Evolutionary conservation across 2,888 invertebrate genomes (phyloP).

Genomic region (Eugnorisma glareosa): DNA sequence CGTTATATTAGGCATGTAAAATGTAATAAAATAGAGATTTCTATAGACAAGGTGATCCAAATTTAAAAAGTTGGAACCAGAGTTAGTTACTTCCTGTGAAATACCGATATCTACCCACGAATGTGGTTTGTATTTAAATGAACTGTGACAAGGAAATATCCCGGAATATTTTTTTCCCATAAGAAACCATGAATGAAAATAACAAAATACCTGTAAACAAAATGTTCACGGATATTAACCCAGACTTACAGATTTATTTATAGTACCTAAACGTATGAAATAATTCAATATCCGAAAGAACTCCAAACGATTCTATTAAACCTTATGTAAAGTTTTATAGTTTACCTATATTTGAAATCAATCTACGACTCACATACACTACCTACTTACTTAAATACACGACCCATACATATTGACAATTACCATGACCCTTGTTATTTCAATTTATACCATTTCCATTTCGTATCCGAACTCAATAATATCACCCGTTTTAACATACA

Average conservation of each 20-base stretch:
- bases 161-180: not conserved
- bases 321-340: slow-evolving; percentile 3
- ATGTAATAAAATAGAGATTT: not conserved
- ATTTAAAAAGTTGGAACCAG: not conserved
- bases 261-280: not conserved
- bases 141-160: not conserved
- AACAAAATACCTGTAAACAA: not conserved
- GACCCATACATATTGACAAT: slow-evolving; percentile 61
- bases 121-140: not conserved
- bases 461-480: slow-evolving; percentile 73
- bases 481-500: slow-evolving; percentile 81
- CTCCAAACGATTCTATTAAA: slow-evolving; percentile 19
- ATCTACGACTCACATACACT: slow-evolving; percentile 19
- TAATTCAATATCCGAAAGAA: not conserved
- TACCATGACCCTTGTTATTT: slow-evolving; percentile 76
- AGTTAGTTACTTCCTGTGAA: not conserved
- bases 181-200: not conserved
- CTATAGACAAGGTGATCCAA: not conserved
- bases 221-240: not conserved
- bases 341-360: slow-evolving; percentile 11
- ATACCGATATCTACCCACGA: not conserved
- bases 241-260: not conserved
- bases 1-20: not conserved
- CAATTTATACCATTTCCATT: slow-evolving; percentile 74
- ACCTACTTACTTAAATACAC: not conserved